A percentile compares a stretch with the other conserved stretches of the same genome.
These are phyloP conservation scores for Hystrix brachyura DNA, from an alignment of 2,113 vertebrate species.

Conservation along the genomic window DNA sequence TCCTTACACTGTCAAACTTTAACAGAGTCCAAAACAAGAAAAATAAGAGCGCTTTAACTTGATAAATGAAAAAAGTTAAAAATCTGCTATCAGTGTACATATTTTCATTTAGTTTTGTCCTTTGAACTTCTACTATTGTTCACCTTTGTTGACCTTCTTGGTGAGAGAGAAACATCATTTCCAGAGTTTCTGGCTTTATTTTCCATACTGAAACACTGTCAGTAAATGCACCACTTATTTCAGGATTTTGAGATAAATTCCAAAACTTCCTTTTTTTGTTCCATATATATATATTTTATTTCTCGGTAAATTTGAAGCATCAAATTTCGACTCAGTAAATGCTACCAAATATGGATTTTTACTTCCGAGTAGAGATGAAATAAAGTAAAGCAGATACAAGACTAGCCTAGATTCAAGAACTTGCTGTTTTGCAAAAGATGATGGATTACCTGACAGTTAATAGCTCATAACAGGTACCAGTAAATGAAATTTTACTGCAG, in stretches of 20 bases:
- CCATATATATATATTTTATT: background rate
- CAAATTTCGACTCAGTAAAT: background rate
- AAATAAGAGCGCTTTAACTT: slow-evolving; percentile 48
- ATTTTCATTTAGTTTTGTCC: slow-evolving; percentile 40
- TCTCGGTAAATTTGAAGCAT: background rate
- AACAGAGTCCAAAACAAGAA: slow-evolving; percentile 20
- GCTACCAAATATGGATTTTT: slow-evolving; percentile 32
- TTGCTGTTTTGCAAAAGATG: slow-evolving; percentile 28
- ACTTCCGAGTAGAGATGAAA: slow-evolving; percentile 10
- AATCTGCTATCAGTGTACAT: background rate
- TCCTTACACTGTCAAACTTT: background rate
- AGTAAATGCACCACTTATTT: background rate
- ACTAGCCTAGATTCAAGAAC: background rate
- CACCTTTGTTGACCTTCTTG: background rate
- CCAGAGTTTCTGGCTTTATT: background rate
- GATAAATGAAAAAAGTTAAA: slow-evolving; percentile 13
- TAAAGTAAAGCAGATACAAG: background rate
- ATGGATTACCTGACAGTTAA: background rate
- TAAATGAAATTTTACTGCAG: slow-evolving; percentile 43
- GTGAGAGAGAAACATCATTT: slow-evolving; percentile 18
- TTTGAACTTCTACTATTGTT: background rate
- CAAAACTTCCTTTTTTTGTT: background rate
- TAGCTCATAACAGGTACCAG: background rate
- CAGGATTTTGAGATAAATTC: slow-evolving; percentile 3
- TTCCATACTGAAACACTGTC: background rate